phyloP scores from a whole-genome alignment of 2,797 vertebrate genomes.

The Menidia menidia region DNA sequence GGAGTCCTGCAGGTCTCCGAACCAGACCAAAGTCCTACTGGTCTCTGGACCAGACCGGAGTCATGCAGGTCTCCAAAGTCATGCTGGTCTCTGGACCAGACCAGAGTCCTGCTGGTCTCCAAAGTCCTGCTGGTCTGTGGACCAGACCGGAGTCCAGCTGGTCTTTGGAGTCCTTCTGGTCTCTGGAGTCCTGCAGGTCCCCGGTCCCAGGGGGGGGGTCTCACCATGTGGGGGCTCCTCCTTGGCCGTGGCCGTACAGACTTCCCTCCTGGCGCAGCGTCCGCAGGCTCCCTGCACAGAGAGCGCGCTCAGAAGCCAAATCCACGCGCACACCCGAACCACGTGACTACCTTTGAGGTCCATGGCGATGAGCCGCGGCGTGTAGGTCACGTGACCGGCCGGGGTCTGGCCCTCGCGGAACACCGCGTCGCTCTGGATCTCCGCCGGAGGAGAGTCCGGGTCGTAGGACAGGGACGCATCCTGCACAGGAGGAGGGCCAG shows the following conservation, averaged over 20 bases:
- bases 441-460: conserved; percentile 39
- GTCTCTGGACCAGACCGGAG: too few relatives aligned
- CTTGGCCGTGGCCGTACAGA: conserved; percentile 79
- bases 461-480: conserved; percentile 82
- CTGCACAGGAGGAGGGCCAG: conserved; percentile 66
- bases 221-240: conserved; percentile 84
- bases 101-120: too few relatives aligned
- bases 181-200: too few relatives aligned
- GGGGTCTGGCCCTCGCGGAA: conserved; percentile 85
- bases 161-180: too few relatives aligned
- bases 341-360: conserved; percentile 88
- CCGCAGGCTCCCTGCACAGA: conserved; percentile 83
- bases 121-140: too few relatives aligned
- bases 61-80: too few relatives aligned
- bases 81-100: too few relatives aligned
- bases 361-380: conserved; percentile 91
- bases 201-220: too few relatives aligned
- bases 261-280: conserved; percentile 84
- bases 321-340: fast-evolving
- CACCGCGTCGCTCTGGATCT: conserved; percentile 85
- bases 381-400: conserved; percentile 84
- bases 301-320: too few relatives aligned
- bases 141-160: too few relatives aligned
- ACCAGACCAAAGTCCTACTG: too few relatives aligned
- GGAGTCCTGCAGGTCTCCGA: too few relatives aligned